These are phyloP conservation scores for Gopherus evgoodei DNA, from an alignment of 2,113 vertebrate species.

Conservation along the genomic window DNA sequence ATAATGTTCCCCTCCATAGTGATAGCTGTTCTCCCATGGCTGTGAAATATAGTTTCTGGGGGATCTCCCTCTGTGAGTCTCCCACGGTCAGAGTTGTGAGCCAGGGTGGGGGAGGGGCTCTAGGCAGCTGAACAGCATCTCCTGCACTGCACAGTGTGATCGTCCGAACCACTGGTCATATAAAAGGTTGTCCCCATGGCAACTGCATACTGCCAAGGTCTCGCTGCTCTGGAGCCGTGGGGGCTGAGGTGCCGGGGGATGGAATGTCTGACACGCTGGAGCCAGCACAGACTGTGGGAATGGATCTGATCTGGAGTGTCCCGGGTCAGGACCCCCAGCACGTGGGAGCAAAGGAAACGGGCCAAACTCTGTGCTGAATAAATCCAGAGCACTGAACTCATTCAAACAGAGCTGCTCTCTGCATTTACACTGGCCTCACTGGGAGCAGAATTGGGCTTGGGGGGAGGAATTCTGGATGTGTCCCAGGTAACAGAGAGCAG, in stretches of 20 bases:
- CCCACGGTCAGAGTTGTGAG: background rate
- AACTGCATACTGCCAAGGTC: background rate
- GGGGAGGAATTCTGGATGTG: background rate
- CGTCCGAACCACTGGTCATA: background rate
- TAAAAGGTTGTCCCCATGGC: constrained; percentile 1
- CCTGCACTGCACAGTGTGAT: background rate
- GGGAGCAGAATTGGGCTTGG: too few relatives aligned
- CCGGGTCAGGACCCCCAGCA: background rate
- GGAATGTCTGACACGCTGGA: background rate
- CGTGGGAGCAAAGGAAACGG: background rate
- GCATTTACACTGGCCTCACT: background rate
- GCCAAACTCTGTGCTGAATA: too few relatives aligned
- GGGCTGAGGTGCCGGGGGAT: background rate
- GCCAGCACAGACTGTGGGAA: background rate
- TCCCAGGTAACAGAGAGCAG: background rate
- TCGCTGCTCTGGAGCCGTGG: background rate
- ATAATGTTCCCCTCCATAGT: background rate
- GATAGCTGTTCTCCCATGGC: background rate
- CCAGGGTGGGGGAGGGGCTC: background rate
- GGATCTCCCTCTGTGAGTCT: fast-evolving
- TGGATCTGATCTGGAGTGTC: background rate
- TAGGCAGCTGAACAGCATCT: background rate
- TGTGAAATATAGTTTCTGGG: background rate
- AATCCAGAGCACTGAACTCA: background rate
- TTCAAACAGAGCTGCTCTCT: background rate